Evolutionary conservation across 1,140 invertebrate genomes (phyloP), one percentile per base, ranked within the genome.

Genomic region (Apis cerana): DNA sequence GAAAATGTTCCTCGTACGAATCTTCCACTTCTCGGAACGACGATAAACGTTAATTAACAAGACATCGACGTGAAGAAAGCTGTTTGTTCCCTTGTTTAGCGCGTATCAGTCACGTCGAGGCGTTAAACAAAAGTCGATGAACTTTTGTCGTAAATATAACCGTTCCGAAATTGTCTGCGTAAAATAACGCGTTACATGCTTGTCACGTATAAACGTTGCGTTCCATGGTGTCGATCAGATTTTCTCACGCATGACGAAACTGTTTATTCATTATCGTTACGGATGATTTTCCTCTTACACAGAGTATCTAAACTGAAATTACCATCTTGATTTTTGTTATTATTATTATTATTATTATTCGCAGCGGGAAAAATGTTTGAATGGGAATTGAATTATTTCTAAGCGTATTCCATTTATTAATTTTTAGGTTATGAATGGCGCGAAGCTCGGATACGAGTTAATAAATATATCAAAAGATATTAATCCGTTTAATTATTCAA

Each of bases 41-140:
- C 43, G 80, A 82, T 59, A 27, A 23, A 58, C 48, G 27, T 54
- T 56, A 65, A 58, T 75, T 75, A 52, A 52, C 71, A 48, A 50
- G 72, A 21, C 70, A 58, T 0, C 52, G 2, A 5, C 12, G 43
- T 2, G 23, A 75, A 52, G 12, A 27, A 15, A 50, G 4, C 61
- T 11, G 21, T 81, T 67, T 81, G 33, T 27, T 58, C 62, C 17
- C 27, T 81, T 67, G 50, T 81, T 80, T 81, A 81, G 71, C 79
- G 13, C 61, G 79, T 21, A 21, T 27, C 54, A n/a, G 67, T 75
- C 33, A n/a, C 71, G 13, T 23, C 52, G 2, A 50, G 19, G 27
- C 23, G 79, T 74, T 81, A 58, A 81, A 59, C 62, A 33, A 64
- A 67, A 67, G 71, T 58, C 79, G 62, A 81, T 56, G 79, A 27